Percentiles rank a stretch among this genome's conserved stretches.
Conservation (phyloP, 2,797 vertebrate species). For the Mus caroli region DNA sequence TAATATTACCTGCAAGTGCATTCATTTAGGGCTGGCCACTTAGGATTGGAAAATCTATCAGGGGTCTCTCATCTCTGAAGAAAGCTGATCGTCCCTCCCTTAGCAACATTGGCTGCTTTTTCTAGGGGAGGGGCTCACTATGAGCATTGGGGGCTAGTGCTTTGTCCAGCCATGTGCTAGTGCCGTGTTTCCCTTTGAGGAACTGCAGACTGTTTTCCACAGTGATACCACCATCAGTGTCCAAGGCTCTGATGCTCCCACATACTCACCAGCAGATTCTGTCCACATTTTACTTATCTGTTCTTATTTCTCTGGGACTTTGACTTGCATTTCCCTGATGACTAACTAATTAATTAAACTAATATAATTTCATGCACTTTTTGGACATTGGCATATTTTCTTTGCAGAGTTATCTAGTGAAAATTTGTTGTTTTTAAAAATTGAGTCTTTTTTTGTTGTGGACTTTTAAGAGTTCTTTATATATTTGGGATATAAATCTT, state of each 20-base stretch:
- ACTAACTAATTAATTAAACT: too few relatives aligned
- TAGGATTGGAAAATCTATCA: neutral
- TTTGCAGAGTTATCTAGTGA: neutral
- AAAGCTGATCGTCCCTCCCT: neutral
- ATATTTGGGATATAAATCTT: neutral
- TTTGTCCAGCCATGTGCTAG: neutral
- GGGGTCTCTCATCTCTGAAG: neutral
- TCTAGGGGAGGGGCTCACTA: neutral
- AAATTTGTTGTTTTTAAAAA: neutral
- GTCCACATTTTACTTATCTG: neutral
- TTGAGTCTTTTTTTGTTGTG: neutral
- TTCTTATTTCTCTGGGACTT: neutral
- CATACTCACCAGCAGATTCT: neutral
- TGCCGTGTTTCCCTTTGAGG: neutral
- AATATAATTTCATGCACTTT: neutral
- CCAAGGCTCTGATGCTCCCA: neutral
- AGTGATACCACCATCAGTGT: neutral
- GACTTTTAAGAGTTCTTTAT: neutral
- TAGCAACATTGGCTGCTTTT: neutral
- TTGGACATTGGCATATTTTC: neutral
- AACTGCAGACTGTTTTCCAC: neutral
- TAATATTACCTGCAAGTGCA: neutral
- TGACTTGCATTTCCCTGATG: neutral
- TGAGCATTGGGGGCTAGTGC: neutral
- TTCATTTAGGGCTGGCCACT: neutral